These are phyloP conservation scores for Fabriciana adippe DNA, from an alignment of 2,888 invertebrate genomes.

Conservation along the genomic window DNA sequence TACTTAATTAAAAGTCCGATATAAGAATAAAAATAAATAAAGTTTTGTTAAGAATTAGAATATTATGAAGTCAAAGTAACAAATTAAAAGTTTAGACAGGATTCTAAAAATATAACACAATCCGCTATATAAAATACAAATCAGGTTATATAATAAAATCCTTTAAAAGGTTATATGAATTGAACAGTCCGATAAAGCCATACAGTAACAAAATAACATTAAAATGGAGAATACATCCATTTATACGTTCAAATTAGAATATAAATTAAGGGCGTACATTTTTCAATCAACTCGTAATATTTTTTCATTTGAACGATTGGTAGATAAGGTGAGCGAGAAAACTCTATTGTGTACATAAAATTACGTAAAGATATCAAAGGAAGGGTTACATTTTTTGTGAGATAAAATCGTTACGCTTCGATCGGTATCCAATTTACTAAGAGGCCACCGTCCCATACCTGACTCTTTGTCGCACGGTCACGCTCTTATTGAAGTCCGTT, in stretches of 20 bases:
- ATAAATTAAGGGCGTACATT: neutral
- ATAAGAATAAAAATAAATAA: no score
- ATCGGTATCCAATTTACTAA: slow-evolving; percentile 74
- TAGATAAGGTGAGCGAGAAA: slow-evolving; percentile 47
- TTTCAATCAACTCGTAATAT: slow-evolving; percentile 33
- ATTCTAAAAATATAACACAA: neutral
- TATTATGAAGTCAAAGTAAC: no score
- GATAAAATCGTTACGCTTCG: slow-evolving; percentile 71
- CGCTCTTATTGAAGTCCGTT: slow-evolving; percentile 55
- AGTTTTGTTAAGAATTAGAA: no score
- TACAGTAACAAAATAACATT: neutral
- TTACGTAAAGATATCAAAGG: slow-evolving; percentile 67
- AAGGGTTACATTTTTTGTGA: slow-evolving; percentile 62
- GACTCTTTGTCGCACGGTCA: slow-evolving; percentile 70
- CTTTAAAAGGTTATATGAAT: neutral
- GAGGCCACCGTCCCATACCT: slow-evolving; percentile 60
- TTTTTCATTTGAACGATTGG: slow-evolving; percentile 37
- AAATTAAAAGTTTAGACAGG: no score
- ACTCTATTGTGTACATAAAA: slow-evolving; percentile 62
- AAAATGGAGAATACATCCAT: neutral
- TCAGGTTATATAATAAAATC: neutral
- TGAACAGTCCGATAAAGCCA: neutral
- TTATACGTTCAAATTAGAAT: slow-evolving; percentile 11
- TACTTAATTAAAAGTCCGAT: no score
- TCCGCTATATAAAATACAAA: neutral